Base-by-base conservation (phyloP, 2,113 vertebrate species). In the Cariama cristata region DNA sequence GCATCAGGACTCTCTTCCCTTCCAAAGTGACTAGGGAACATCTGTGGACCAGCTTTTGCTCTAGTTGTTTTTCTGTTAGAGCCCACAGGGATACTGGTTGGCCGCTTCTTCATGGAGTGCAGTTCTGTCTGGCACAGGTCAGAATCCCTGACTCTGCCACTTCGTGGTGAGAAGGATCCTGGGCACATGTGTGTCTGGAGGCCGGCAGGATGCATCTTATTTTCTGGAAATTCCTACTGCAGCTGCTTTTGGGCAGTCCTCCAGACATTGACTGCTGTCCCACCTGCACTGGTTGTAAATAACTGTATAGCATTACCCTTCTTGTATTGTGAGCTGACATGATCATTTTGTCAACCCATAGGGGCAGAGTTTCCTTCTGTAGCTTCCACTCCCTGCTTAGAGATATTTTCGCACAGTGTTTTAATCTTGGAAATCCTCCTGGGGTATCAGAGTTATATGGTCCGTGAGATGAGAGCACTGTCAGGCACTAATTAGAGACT, bases 101-200 rank as follows among this genome's bases (percentile, higher is more conserved):
- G 24, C 62, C 71, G 79, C 38, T 84, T 64, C 50, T 74, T 94
- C 14, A 44, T 2, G 3, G 38, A 27, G 19, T 3, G 1, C 20
- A 20, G 27, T 20, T 86, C 10, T 87, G 40, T 55, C 33, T 69
- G 79, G 66, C 33, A 23, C 17, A 50, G 15, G 18, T 52, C 19
- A 69, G 71, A 88, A 80, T 44, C 38, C 47, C 18, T 80, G 60
- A 38, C n/a, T 28, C 10, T 47, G 45, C 33, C 1, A 0, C 5
- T 76, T 50, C 66, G 20, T 77, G 55, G 13, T 67, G 16, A 49
- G 55, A 63, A 80, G 20, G 45, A 62, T 71, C 6, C 12, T 23
- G 33, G 42, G 4, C 6, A 2, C 33, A 5, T 16, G 1, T 6
- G 1, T 55, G 15, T 59, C 55, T 86, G 50, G 13, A 45, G 13